Evolutionary conservation across 2,888 invertebrate genomes (phyloP).

Genomic region (Nebria salina): DNA sequence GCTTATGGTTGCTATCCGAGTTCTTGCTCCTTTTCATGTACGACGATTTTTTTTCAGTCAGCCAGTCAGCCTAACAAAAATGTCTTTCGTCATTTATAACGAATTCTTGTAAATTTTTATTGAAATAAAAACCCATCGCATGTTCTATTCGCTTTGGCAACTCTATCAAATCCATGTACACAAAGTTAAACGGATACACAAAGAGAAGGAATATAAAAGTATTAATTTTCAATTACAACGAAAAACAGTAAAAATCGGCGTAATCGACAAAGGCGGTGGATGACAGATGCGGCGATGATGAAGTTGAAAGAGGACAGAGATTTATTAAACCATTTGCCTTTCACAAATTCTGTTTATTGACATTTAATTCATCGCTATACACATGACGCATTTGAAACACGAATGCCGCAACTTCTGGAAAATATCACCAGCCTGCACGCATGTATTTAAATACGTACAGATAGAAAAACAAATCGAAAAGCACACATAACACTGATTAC

Average conservation of each 20-base stretch:
- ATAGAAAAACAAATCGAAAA: slow-evolving; percentile 17
- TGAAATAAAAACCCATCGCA: no score
- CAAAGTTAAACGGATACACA: not conserved
- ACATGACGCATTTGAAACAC: slow-evolving; percentile 7
- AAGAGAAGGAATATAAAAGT: not conserved
- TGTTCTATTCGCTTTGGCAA: no score
- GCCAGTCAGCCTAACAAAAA: slow-evolving; percentile 3
- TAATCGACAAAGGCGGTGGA: not conserved
- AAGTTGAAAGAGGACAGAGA: not conserved
- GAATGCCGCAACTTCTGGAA: slow-evolving; percentile 12
- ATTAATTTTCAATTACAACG: slow-evolving; percentile 18
- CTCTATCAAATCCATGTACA: not conserved
- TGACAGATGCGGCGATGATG: not conserved
- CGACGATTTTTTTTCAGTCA: not conserved
- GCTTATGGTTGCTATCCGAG: slow-evolving; percentile 35
- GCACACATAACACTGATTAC: slow-evolving; percentile 17
- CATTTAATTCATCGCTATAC: slow-evolving; percentile 17
- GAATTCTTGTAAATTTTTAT: no score
- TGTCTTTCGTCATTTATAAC: not conserved
- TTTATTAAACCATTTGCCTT: not conserved
- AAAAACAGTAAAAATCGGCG: slow-evolving; percentile 13
- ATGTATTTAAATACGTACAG: not conserved
- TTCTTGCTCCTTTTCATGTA: not conserved
- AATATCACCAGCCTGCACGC: not conserved
- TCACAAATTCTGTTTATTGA: slow-evolving; percentile 15